Conservation (phyloP, 2,113 vertebrate species). For the Melanostigma gelatinosum region DNA sequence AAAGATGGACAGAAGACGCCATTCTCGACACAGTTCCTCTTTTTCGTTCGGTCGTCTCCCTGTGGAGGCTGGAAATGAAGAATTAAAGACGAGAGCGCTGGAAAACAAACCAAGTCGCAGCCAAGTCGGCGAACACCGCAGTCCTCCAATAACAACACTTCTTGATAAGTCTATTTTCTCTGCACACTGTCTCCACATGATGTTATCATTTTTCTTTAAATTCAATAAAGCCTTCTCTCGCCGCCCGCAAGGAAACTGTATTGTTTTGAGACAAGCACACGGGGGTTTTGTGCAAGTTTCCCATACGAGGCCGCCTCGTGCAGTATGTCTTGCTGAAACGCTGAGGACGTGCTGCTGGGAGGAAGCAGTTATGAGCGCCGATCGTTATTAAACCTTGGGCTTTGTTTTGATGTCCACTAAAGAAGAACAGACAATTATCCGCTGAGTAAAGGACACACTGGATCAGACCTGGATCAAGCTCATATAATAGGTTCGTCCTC, state of each 20-base stretch:
- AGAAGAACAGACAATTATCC: slow-evolving; percentile 39
- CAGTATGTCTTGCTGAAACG: slow-evolving; percentile 54
- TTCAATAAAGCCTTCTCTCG: slow-evolving; percentile 72
- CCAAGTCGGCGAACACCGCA: slow-evolving; percentile 62
- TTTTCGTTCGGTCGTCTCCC: slow-evolving; percentile 56
- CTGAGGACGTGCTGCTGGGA: slow-evolving; percentile 46
- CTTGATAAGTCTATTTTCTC: slow-evolving; percentile 80
- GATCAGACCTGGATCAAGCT: slow-evolving; percentile 1
- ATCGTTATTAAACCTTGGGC: slow-evolving; percentile 53
- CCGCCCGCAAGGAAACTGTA: slow-evolving; percentile 59
- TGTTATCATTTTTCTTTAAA: slow-evolving; percentile 75
- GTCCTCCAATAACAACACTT: slow-evolving; percentile 76
- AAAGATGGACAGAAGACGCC: slow-evolving; percentile 22
- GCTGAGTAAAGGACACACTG: slow-evolving; percentile 14
- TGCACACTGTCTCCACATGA: slow-evolving; percentile 71
- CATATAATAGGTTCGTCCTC: slow-evolving; percentile 26
- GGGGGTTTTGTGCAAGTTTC: slow-evolving; percentile 52
- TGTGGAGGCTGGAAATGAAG: slow-evolving; percentile 73
- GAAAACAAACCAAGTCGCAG: slow-evolving; percentile 71
- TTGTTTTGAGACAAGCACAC: slow-evolving; percentile 61
- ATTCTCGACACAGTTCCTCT: slow-evolving; percentile 22
- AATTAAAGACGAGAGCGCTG: slow-evolving; percentile 67
- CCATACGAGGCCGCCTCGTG: slow-evolving; percentile 44
- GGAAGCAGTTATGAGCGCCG: slow-evolving; percentile 33
- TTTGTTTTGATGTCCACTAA: slow-evolving; percentile 53